A percentile compares a stretch with the other conserved stretches of the same genome.
Conservation (phyloP, 2,888 invertebrate species). For the Catocala fraxini region DNA sequence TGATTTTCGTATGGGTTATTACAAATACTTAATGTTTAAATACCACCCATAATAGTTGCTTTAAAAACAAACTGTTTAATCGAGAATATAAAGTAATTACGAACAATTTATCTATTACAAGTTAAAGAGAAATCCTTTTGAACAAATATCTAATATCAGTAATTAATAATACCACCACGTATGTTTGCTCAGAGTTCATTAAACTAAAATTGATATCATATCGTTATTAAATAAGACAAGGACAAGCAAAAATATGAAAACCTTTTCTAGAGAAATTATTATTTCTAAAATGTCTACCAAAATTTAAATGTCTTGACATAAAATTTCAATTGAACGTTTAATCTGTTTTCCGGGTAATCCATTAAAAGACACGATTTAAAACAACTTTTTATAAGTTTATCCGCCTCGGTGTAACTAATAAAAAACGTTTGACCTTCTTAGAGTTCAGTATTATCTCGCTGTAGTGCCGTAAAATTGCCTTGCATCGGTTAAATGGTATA, state of each 20-base stretch:
- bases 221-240: too few species aligned
- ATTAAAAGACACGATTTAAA: slow-evolving; percentile 23
- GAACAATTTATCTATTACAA: slow-evolving; percentile 9
- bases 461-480: slow-evolving; percentile 39
- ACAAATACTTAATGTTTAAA: too few species aligned
- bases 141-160: slow-evolving; percentile 2
- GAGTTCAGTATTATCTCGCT: slow-evolving; percentile 43
- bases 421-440: slow-evolving; percentile 45
- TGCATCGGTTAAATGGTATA: slow-evolving; percentile 25
- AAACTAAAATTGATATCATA: slow-evolving; percentile 12
- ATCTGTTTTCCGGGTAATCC: slow-evolving; percentile 25
- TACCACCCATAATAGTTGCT: not conserved
- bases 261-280: not conserved
- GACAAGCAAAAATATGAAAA: not conserved
- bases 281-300: not conserved
- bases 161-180: slow-evolving; percentile 9
- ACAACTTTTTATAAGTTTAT: slow-evolving; percentile 19
- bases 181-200: slow-evolving; percentile 12
- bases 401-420: slow-evolving; percentile 13
- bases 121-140: slow-evolving; percentile 7
- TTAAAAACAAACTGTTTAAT: not conserved
- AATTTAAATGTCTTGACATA: slow-evolving; percentile 10
- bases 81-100: not conserved
- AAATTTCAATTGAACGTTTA: slow-evolving; percentile 29
- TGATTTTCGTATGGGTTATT: too few species aligned